Conservation (phyloP, 1,140 invertebrate genomes). For the Phenacoccus solenopsis region DNA sequence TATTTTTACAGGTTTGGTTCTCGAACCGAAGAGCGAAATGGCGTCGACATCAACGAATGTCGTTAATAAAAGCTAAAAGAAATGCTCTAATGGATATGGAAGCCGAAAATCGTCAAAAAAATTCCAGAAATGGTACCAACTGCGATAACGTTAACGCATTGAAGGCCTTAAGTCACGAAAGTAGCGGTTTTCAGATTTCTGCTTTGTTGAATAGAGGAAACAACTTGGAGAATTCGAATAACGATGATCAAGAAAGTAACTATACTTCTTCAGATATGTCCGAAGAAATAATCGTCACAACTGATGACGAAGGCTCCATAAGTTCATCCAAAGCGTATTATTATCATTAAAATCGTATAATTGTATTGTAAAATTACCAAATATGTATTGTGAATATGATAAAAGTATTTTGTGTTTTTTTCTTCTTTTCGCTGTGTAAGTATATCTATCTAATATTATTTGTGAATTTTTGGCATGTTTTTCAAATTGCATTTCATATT, state of each 20-base stretch:
- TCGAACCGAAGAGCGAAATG: slow-evolving; percentile 96
- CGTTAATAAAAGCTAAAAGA: slow-evolving; percentile 41
- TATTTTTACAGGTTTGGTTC: slow-evolving; percentile 78
- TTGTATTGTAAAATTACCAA: no score
- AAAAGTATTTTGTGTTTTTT: no score
- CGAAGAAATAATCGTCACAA: slow-evolving; percentile 31
- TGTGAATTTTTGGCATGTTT: no score
- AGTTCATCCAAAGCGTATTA: slow-evolving; percentile 8
- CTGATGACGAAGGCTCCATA: slow-evolving; percentile 26
- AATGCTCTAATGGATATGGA: slow-evolving; percentile 35
- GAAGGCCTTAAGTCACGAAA: slow-evolving; percentile 70
- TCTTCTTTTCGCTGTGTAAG: no score
- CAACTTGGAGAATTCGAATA: slow-evolving; percentile 48
- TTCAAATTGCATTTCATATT: no score
- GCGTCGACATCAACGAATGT: slow-evolving; percentile 86
- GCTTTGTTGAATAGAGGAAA: slow-evolving; percentile 44
- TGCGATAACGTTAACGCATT: slow-evolving; percentile 47
- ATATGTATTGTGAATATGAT: no score
- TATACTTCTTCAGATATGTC: slow-evolving; percentile 28
- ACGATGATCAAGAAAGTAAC: slow-evolving; percentile 16
- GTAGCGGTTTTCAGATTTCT: slow-evolving; percentile 27
- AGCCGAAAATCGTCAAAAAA: slow-evolving; percentile 39
- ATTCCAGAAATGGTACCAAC: slow-evolving; percentile 33
- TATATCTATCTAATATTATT: no score
- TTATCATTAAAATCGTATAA: not conserved